These are phyloP conservation scores for Psittacus erithacus DNA, from an alignment of 2,113 vertebrate genomes.

Conservation along the genomic window DNA sequence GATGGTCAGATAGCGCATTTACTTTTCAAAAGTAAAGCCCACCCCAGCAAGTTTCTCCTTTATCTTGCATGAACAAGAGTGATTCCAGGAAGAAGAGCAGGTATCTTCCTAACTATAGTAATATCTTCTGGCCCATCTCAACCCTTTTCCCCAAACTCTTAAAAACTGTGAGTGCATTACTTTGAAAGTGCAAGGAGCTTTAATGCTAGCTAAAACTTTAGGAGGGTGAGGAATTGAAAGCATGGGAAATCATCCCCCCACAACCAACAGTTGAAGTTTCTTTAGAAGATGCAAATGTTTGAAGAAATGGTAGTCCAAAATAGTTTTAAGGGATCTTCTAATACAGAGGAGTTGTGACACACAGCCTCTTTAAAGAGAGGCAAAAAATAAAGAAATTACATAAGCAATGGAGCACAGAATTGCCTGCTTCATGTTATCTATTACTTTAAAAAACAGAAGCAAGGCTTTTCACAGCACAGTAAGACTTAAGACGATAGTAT, in stretches of 20 bases:
- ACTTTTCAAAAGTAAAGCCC: neutral
- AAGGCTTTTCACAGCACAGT: fast-evolving
- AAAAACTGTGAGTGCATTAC: neutral
- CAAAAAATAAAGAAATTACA: neutral
- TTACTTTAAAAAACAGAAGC: neutral
- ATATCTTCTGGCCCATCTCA: neutral
- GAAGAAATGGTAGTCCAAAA: fast-evolving
- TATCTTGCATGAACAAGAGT: neutral
- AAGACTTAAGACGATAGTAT: fast-evolving
- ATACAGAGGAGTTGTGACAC: neutral
- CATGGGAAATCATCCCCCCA: fast-evolving
- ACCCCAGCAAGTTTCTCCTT: neutral
- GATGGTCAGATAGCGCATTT: fast-evolving
- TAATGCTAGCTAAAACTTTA: neutral
- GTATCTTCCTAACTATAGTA: neutral
- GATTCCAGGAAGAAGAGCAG: neutral
- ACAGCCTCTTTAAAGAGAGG: neutral
- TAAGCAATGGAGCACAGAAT: neutral
- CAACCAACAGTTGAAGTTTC: neutral
- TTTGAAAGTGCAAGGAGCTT: neutral
- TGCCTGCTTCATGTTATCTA: fast-evolving
- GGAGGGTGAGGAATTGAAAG: neutral
- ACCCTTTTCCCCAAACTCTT: neutral
- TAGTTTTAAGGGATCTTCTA: no score
- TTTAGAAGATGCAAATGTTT: neutral